A percentile compares a stretch with the other conserved stretches of the same genome.
Conservation (phyloP, 2,888 invertebrate genomes). For the Chymomyza amoena region DNA sequence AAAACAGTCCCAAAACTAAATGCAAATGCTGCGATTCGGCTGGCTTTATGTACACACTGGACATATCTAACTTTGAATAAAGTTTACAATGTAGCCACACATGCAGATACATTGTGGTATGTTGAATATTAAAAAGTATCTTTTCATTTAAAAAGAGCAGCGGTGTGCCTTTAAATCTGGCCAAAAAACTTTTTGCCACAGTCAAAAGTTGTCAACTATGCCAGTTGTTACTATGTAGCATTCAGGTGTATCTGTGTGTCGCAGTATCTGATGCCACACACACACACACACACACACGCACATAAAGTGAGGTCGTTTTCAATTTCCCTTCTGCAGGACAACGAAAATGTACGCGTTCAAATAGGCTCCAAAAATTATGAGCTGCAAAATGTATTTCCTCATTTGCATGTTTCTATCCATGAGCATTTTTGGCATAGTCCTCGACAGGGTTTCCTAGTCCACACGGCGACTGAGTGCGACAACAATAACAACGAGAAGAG, state of each 20-base stretch:
- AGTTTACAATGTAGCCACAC: background rate
- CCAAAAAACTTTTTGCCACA: background rate
- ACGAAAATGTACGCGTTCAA: background rate
- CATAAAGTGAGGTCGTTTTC: background rate
- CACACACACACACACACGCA: no score
- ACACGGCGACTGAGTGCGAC: background rate
- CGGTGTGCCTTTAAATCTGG: no score
- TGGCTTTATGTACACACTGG: background rate
- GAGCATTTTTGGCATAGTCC: conserved; percentile 9
- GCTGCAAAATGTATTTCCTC: conserved; percentile 10
- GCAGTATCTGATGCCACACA: background rate
- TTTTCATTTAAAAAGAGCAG: background rate
- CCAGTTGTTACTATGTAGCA: background rate
- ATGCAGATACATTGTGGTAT: background rate
- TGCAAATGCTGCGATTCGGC: background rate
- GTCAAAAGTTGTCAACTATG: background rate
- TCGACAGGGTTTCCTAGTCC: background rate
- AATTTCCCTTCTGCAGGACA: background rate
- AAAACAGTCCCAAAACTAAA: background rate
- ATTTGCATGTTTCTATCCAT: conserved; percentile 52
- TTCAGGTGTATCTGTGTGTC: background rate
- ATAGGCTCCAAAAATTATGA: conserved; percentile 44
- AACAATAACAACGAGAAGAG: background rate
- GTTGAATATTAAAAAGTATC: background rate
- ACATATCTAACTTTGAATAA: background rate